Conservation (phyloP, 2,113 vertebrate genomes). For the Epinephelus lanceolatus region DNA sequence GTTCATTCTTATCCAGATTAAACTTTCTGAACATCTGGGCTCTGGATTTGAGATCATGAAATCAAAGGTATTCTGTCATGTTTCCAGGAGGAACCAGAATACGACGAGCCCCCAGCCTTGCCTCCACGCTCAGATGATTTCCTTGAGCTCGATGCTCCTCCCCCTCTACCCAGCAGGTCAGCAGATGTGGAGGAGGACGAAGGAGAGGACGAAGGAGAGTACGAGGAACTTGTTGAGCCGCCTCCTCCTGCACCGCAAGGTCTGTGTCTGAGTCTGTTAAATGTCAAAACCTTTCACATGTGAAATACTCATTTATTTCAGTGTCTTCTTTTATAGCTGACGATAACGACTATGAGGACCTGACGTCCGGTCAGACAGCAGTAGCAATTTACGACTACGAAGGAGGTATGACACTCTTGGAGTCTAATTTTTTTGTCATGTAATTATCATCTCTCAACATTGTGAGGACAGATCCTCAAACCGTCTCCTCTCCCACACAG, state of each 20-base stretch:
- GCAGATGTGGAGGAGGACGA: constrained; percentile 16
- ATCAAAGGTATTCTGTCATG: background rate
- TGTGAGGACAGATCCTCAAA: background rate
- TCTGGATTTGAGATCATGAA: background rate
- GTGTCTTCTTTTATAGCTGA: constrained; percentile 14
- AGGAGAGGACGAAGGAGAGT: constrained; percentile 75
- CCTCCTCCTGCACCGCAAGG: constrained; percentile 30
- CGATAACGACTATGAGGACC: constrained; percentile 80
- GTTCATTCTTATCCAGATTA: too few relatives aligned
- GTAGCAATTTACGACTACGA: constrained; percentile 90
- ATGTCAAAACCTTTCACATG: background rate
- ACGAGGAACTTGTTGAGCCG: constrained; percentile 82
- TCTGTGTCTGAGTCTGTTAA: constrained; percentile 37
- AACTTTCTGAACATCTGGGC: too few relatives aligned
- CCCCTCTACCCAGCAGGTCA: constrained; percentile 7
- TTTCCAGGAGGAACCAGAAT: constrained; percentile 58
- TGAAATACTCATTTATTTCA: background rate
- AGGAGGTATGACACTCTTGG: constrained; percentile 84
- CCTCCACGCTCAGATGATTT: constrained; percentile 65
- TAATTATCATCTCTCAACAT: background rate
- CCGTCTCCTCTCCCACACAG: constrained; percentile 73
- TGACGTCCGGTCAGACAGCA: constrained; percentile 74
- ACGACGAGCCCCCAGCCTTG: constrained; percentile 68
- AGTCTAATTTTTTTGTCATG: background rate
- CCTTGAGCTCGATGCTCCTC: constrained; percentile 9